A percentile compares a stretch with the other conserved stretches of the same genome.
phyloP scores from a whole-genome alignment of 35 echinoderm and acorn worm genomes.

The Apostichopus parvimensis region DNA sequence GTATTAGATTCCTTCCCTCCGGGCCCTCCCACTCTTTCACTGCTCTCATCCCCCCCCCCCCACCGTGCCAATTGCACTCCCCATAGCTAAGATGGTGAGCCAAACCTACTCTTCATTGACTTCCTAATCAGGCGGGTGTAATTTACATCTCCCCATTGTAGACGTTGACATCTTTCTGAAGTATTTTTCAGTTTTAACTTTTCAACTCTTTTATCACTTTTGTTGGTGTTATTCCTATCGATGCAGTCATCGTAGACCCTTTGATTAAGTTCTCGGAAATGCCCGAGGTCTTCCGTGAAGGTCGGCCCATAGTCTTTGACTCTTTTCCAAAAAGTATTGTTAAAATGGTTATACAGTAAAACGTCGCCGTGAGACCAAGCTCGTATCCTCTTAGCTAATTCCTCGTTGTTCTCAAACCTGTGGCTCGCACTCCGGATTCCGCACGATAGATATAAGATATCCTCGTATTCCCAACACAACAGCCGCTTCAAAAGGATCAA shows the following conservation, averaged over 20 bases:
- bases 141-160: not conserved
- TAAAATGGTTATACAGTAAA: conserved; percentile 48
- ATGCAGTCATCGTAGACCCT: not conserved
- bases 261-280: conserved; percentile 11
- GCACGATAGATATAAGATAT: conserved; percentile 67
- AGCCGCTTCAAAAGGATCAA: conserved; percentile 61
- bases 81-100: not conserved
- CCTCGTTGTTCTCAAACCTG: conserved; percentile 2
- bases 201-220: not conserved
- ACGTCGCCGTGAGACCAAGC: conserved; percentile 82
- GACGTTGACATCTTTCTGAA: not conserved
- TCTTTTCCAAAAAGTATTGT: conserved; percentile 52
- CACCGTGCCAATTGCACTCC: too few species aligned
- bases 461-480: conserved; percentile 79
- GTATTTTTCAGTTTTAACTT: not conserved
- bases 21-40: too few species aligned
- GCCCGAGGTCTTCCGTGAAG: conserved; percentile 9
- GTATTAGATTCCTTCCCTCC: too few species aligned
- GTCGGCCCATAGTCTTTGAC: conserved; percentile 24
- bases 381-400: not conserved
- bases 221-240: not conserved
- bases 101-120: conserved; percentile 16
- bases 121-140: conserved; percentile 26
- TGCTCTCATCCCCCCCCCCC: too few species aligned
- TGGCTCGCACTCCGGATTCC: conserved; percentile 1